These are phyloP conservation scores for Hepsetus odoe DNA, from an alignment of 2,113 vertebrate species.

Conservation along the genomic window DNA sequence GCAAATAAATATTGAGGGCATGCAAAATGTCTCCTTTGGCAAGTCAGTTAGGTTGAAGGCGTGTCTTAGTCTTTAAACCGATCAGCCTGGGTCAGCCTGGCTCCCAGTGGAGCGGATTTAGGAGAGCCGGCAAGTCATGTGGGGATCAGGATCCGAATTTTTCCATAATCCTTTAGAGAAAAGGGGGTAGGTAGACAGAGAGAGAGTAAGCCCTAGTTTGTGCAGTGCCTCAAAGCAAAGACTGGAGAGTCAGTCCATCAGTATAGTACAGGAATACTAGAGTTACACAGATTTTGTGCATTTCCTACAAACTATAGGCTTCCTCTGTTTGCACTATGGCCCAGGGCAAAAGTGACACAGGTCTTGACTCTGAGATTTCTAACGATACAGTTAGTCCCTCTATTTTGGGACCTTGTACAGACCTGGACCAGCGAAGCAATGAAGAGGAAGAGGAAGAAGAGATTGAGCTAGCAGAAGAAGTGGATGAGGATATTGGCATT, in stretches of 20 bases:
- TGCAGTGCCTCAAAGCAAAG: neutral
- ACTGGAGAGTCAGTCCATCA: neutral
- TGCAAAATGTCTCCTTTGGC: neutral
- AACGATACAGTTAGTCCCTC: conserved; percentile 50
- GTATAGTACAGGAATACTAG: neutral
- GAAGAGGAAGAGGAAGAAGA: conserved; percentile 58
- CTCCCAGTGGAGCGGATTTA: conserved; percentile 57
- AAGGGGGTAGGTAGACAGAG: conserved; percentile 22
- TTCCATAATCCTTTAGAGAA: conserved; percentile 64
- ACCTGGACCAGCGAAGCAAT: conserved; percentile 50
- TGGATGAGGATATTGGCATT: conserved; percentile 68
- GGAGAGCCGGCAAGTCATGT: conserved; percentile 69
- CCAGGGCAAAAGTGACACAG: conserved; percentile 51
- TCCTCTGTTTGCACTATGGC: conserved; percentile 59
- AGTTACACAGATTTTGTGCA: neutral
- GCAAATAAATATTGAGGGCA: neutral
- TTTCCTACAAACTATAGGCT: neutral
- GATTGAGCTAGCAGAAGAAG: conserved; percentile 72
- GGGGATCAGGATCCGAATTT: conserved; percentile 69
- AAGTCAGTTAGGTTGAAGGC: neutral
- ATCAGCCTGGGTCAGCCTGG: conserved; percentile 44
- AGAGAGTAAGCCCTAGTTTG: conserved; percentile 21
- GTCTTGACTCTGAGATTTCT: conserved; percentile 56
- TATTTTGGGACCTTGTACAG: conserved; percentile 39
- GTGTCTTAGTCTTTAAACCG: conserved; percentile 43